These are phyloP conservation scores for Phocides pigmalion DNA, from an alignment of 1,140 invertebrate genomes.

Conservation along the genomic window DNA sequence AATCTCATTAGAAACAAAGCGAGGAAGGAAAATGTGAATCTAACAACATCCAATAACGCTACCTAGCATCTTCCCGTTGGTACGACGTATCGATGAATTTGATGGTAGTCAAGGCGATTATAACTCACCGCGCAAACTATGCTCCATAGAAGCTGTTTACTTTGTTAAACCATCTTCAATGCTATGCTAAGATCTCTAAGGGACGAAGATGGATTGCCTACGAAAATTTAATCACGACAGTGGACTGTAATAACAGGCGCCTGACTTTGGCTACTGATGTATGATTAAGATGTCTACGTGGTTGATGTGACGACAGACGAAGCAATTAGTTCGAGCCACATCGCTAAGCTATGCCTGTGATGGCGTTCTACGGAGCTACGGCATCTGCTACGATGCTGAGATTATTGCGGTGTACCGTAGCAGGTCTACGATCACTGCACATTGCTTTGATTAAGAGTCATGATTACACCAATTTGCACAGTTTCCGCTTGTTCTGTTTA, in stretches of 20 bases:
- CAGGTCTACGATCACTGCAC: background rate
- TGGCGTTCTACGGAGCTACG: constrained; percentile 19
- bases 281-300: constrained; percentile 26
- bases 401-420: constrained; percentile 28
- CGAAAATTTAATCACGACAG: constrained; percentile 27
- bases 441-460: background rate
- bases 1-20: too few species aligned
- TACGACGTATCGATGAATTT: background rate
- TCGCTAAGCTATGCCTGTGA: constrained; percentile 27
- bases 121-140: constrained; percentile 2
- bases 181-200: constrained; percentile 20
- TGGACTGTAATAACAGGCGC: constrained; percentile 12
- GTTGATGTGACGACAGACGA: constrained; percentile 18
- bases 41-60: background rate
- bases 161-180: constrained; percentile 8
- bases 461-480: constrained; percentile 8
- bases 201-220: constrained; percentile 16
- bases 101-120: background rate
- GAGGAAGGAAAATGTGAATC: too few species aligned
- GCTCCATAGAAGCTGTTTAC: background rate
- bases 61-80: background rate
- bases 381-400: constrained; percentile 25
- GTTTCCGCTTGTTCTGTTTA: background rate
- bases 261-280: constrained; percentile 18
- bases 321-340: constrained; percentile 27